phyloP scores from a whole-genome alignment of 2,113 vertebrate genomes.

The Xenotilapia flavipinnis region DNA sequence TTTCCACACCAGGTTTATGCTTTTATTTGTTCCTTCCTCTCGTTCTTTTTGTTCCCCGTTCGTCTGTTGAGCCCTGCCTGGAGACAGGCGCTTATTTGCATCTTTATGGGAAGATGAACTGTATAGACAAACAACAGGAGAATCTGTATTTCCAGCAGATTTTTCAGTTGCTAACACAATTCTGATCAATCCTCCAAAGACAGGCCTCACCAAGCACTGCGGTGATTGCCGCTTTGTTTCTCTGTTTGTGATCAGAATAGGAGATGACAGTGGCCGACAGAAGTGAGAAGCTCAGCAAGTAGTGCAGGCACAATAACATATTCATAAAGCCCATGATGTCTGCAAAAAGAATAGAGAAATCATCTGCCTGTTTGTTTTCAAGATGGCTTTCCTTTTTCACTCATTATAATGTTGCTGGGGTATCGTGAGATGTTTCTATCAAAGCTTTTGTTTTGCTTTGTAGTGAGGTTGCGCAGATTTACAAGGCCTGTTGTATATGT shows the following conservation, averaged over 20 bases:
- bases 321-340: slow-evolving; percentile 40
- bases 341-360: slow-evolving; percentile 32
- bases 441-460: slow-evolving; percentile 12
- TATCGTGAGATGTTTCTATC: slow-evolving; percentile 27
- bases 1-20: slow-evolving; percentile 2
- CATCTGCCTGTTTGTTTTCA: slow-evolving; percentile 34
- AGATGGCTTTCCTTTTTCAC: slow-evolving; percentile 24
- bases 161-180: slow-evolving; percentile 46
- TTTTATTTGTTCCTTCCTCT: slow-evolving; percentile 13
- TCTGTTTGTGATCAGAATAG: slow-evolving; percentile 57
- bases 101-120: slow-evolving; percentile 57
- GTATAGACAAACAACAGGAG: slow-evolving; percentile 47
- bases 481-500: background rate
- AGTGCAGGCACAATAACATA: slow-evolving; percentile 27
- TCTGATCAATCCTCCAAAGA: slow-evolving; percentile 56
- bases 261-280: slow-evolving; percentile 47
- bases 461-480: slow-evolving; percentile 5
- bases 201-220: slow-evolving; percentile 41
- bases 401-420: slow-evolving; percentile 31
- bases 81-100: slow-evolving; percentile 56
- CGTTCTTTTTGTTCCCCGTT: background rate
- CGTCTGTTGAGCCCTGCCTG: slow-evolving; percentile 37
- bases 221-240: slow-evolving; percentile 65
- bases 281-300: slow-evolving; percentile 30
- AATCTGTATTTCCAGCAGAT: slow-evolving; percentile 50